Conservation (phyloP, 2,888 invertebrate species). For the Drosophila atroscutellata region DNA sequence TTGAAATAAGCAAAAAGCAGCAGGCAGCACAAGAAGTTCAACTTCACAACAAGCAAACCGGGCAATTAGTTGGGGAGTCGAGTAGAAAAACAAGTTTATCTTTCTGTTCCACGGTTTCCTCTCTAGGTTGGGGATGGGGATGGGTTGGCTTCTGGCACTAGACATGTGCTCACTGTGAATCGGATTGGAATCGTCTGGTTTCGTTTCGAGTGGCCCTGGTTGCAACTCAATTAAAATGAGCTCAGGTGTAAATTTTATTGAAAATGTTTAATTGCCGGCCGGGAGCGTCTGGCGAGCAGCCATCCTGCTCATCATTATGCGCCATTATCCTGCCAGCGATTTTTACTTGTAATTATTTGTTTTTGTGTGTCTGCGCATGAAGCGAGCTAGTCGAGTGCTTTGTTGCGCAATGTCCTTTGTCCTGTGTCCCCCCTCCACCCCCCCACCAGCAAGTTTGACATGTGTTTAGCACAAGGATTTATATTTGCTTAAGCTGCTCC, state of each 20-base stretch:
- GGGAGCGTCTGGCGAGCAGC: conserved; percentile 64
- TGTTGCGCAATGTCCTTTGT: conserved; percentile 77
- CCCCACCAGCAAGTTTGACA: conserved; percentile 33
- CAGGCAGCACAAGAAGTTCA: conserved; percentile 28
- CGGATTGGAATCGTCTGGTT: conserved; percentile 39
- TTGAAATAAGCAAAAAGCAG: conserved; percentile 54
- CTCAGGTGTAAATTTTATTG: conserved; percentile 85
- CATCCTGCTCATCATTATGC: conserved; percentile 69
- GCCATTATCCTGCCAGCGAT: conserved; percentile 74
- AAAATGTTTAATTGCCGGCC: conserved; percentile 83
- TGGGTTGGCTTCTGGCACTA: conserved; percentile 36
- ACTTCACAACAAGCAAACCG: conserved; percentile 59
- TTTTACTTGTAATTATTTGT: conserved; percentile 81
- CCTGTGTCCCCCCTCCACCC: conserved; percentile 17
- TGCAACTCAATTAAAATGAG: conserved; percentile 84
- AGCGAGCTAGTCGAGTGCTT: conserved; percentile 58
- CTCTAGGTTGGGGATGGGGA: background rate
- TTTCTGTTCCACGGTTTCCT: conserved; percentile 24
- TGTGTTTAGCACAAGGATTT: conserved; percentile 65
- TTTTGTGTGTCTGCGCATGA: conserved; percentile 74
- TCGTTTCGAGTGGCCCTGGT: conserved; percentile 57
- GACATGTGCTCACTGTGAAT: conserved; percentile 45
- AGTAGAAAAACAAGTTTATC: conserved; percentile 70
- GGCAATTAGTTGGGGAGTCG: conserved; percentile 79
- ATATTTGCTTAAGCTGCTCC: conserved; percentile 76